Conservation (phyloP, 1,140 invertebrate genomes). For the Mycetomoellerius zeteki region DNA sequence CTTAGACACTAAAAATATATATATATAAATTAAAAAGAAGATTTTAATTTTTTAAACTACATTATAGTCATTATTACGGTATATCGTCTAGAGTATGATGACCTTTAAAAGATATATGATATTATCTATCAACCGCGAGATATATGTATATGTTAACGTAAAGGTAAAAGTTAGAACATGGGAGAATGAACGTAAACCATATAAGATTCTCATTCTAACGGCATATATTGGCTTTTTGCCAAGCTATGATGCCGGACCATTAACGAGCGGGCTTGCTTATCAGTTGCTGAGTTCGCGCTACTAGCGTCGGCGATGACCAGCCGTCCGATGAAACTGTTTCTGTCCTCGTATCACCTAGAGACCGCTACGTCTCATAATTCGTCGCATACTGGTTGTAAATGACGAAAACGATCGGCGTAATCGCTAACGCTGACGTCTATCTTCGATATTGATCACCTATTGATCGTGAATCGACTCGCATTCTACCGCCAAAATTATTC, state of each 20-base stretch:
- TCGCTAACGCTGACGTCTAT: slow-evolving; percentile 32
- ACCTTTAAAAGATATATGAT: background rate
- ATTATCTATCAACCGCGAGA: no score
- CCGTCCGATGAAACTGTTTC: slow-evolving; percentile 76
- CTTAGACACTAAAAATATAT: background rate
- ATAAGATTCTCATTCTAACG: slow-evolving; percentile 64
- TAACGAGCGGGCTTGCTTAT: slow-evolving; percentile 82
- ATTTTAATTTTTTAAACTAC: no score
- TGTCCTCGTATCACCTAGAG: slow-evolving; percentile 69
- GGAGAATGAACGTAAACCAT: slow-evolving; percentile 54
- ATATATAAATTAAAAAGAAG: background rate
- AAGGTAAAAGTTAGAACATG: slow-evolving; percentile 22
- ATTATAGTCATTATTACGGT: no score
- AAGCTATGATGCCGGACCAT: slow-evolving; percentile 75
- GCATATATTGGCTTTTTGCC: slow-evolving; percentile 80
- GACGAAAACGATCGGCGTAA: slow-evolving; percentile 66
- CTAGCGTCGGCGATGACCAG: slow-evolving; percentile 75
- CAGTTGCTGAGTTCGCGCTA: slow-evolving; percentile 83
- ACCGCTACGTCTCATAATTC: slow-evolving; percentile 76
- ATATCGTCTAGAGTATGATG: no score
- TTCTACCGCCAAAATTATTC: background rate
- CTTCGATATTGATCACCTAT: slow-evolving; percentile 54
- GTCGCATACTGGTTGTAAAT: slow-evolving; percentile 71
- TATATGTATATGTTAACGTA: no score
- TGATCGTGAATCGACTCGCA: slow-evolving; percentile 39